Base-by-base conservation (phyloP, 2,888 invertebrate species). In the Gryllus longicercus region DNA sequence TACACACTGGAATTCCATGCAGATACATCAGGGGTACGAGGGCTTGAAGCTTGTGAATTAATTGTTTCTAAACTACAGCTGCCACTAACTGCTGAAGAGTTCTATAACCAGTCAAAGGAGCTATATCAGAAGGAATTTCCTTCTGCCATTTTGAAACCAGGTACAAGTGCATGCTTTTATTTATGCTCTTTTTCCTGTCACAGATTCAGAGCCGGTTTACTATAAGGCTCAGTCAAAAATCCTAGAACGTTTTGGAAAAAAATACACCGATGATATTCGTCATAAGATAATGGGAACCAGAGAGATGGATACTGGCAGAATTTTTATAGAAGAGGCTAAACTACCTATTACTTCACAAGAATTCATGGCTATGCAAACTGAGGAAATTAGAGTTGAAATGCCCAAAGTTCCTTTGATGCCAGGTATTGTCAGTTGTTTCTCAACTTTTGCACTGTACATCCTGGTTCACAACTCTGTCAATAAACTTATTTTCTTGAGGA, bases 1-100 rank as follows among this genome's bases (percentile, higher is more conserved):
- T 97, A 95, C 87, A 94, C 95, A 0, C 91, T 92, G 85, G 94
- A 95, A 82, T 88, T 96, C 82, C 94, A 95, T 87, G 90, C 92
- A 87, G 92, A 92, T 86, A 89, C 94, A 18, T 90, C 95, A 84
- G 96, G 96, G 11, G 92, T 92, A 50, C 92, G 92, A 2, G 94
- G 94, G 85, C 89, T 89, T 83, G 91, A 92, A 51, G 90, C 93
- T 4, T 92, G 93, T 1, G 90, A 91, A 87, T 92, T 92, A 78
- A 89, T 93, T 78, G 91, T 94, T 78, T 88, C 89, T 82, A 92
- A 93, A 84, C 88, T 94, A 83, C 88, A 91, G 74, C 87, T 96
- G 78, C 94, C 94, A 0, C 87, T 94, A 51, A 89, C 91, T 14
- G 89, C 92, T 2, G 90, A 90, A 2, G 91, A 95, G 83, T 95